Conservation (phyloP, 2,888 invertebrate genomes). For the Acleris cristana region DNA sequence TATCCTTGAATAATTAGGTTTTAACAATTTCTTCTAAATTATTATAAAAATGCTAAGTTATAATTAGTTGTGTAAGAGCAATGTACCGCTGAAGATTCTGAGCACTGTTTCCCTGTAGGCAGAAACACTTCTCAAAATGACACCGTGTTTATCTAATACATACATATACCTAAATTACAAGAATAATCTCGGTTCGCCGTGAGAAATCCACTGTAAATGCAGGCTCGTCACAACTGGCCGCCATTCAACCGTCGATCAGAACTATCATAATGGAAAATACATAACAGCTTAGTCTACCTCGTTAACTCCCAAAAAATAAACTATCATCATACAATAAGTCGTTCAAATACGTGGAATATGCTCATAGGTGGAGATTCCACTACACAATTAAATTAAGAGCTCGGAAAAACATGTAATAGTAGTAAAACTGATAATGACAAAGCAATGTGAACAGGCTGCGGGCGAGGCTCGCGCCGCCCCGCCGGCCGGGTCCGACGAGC, state of each 20-base stretch:
- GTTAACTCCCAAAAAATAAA: slow-evolving; percentile 80
- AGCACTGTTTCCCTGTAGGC: slow-evolving; percentile 67
- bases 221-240: slow-evolving; percentile 70
- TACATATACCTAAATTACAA: slow-evolving; percentile 78
- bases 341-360: slow-evolving; percentile 68
- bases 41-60: slow-evolving; percentile 84
- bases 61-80: slow-evolving; percentile 82
- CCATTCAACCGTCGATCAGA: slow-evolving; percentile 62
- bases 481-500: slow-evolving; percentile 1
- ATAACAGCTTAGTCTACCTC: slow-evolving; percentile 83
- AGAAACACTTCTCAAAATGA: slow-evolving; percentile 74
- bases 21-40: slow-evolving; percentile 81
- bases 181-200: slow-evolving; percentile 76
- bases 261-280: slow-evolving; percentile 74
- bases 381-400: slow-evolving; percentile 52
- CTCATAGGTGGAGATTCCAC: slow-evolving; percentile 55
- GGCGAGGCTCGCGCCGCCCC: slow-evolving; percentile 18
- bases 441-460: slow-evolving; percentile 72
- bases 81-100: slow-evolving; percentile 74
- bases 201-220: slow-evolving; percentile 79
- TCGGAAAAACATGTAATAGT: slow-evolving; percentile 36
- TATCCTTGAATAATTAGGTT: slow-evolving; percentile 65
- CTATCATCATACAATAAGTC: slow-evolving; percentile 79
- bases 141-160: slow-evolving; percentile 77
- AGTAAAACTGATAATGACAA: slow-evolving; percentile 46